These are phyloP conservation scores for Malurus splendens DNA, from an alignment of 2,797 vertebrate species.

Conservation along the genomic window DNA sequence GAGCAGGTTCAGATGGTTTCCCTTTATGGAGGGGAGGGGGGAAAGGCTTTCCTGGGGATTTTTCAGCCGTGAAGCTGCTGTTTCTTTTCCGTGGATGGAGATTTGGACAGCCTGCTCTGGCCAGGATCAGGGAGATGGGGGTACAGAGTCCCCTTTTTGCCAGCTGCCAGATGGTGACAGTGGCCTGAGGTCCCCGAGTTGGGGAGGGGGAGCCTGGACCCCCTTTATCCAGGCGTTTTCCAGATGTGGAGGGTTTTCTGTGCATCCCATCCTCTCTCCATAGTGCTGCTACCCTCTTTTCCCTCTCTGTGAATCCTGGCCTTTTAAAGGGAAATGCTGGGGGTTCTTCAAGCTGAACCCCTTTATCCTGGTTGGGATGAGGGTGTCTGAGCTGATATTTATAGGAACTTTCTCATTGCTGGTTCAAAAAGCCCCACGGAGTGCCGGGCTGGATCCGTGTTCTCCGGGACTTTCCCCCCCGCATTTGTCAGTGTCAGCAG, in stretches of 20 bases:
- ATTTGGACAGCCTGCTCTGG: neutral
- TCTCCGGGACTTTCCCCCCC: neutral
- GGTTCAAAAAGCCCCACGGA: neutral
- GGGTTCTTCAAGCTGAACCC: neutral
- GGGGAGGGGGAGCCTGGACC: neutral
- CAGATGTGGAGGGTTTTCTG: rapidly evolving
- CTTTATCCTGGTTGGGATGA: neutral
- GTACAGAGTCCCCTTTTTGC: neutral
- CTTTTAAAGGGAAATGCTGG: too few relatives aligned
- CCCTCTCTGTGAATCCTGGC: neutral
- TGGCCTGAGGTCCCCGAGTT: rapidly evolving
- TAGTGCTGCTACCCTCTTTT: neutral
- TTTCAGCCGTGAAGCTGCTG: neutral
- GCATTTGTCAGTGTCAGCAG: conserved; percentile 59
- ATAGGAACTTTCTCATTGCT: neutral
- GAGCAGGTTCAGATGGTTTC: conserved; percentile 25
- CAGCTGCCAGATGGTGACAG: neutral
- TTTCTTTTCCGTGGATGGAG: neutral
- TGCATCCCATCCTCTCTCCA: neutral
- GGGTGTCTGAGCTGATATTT: neutral
- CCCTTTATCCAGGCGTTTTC: rapidly evolving
- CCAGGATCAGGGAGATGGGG: neutral
- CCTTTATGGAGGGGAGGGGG: neutral
- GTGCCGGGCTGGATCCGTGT: neutral
- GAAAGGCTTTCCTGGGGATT: neutral